Conservation (phyloP, 1,140 invertebrate genomes). For the Drosophila lacertosa region DNA sequence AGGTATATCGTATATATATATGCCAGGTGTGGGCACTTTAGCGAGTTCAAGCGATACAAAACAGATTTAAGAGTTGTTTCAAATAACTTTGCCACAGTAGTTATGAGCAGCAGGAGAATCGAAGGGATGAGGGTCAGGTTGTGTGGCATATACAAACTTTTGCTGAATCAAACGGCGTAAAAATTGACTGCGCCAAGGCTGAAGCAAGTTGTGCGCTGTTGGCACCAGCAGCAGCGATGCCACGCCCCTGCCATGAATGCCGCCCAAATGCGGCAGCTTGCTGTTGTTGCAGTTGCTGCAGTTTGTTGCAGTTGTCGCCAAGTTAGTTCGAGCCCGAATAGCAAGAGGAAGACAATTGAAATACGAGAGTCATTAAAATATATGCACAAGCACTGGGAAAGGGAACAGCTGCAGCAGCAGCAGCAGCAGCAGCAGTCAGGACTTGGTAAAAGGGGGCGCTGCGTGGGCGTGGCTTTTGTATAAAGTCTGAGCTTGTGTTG, state of each 20-base stretch:
- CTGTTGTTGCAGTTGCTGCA: conserved; percentile 22
- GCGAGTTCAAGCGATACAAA: conserved; percentile 60
- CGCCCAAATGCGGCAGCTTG: conserved; percentile 41
- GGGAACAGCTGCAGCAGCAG: background rate
- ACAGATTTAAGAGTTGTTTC: conserved; percentile 59
- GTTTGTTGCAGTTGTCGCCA: conserved; percentile 44
- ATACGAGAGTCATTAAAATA: conserved; percentile 78
- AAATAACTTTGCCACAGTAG: conserved; percentile 41
- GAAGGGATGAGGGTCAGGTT: background rate
- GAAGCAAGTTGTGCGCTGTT: conserved; percentile 41
- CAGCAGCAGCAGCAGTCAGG: too few species aligned
- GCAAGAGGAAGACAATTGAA: conserved; percentile 66
- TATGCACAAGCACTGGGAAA: conserved; percentile 47
- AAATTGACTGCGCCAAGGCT: conserved; percentile 60
- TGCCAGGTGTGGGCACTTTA: conserved; percentile 12
- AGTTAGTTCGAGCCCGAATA: conserved; percentile 29
- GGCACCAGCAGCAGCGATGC: conserved; percentile 32
- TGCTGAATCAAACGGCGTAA: conserved; percentile 67
- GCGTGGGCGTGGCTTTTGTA: conserved; percentile 12
- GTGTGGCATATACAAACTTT: conserved; percentile 62
- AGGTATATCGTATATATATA: too few species aligned
- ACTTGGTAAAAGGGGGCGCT: background rate
- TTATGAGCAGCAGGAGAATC: background rate
- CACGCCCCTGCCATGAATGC: conserved; percentile 43
- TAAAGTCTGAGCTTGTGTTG: conserved; percentile 17